These are phyloP conservation scores for Eurytoma californica DNA, from an alignment of 2,888 invertebrate genomes.

Conservation along the genomic window DNA sequence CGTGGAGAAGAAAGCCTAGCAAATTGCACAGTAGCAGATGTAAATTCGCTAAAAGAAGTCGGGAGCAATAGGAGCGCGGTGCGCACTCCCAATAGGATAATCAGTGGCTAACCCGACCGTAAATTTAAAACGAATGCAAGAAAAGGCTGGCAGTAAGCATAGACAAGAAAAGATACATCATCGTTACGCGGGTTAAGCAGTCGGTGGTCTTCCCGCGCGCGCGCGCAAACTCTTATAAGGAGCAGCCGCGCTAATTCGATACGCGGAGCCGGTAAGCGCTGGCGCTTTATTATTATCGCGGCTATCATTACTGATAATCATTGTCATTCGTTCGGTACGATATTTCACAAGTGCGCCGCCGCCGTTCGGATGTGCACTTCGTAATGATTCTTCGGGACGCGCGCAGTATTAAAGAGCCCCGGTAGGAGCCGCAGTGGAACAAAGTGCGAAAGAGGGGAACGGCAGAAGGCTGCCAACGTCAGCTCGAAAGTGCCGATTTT, in stretches of 20 bases:
- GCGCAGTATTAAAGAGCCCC: conserved; percentile 34
- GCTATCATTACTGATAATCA: conserved; percentile 48
- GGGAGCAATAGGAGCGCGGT: not conserved
- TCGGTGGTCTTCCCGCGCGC: not conserved
- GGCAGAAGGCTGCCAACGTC: not conserved
- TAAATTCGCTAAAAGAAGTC: not conserved
- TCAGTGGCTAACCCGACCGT: conserved; percentile 14
- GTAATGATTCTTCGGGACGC: conserved; percentile 7
- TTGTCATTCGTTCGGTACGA: conserved; percentile 44
- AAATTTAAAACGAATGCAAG: conserved; percentile 22
- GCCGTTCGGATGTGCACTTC: not conserved
- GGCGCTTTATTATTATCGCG: conserved; percentile 46
- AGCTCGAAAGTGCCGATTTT: conserved; percentile 17
- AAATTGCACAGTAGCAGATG: not conserved
- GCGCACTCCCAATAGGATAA: not conserved
- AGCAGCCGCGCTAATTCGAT: not conserved
- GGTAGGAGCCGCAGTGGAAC: conserved; percentile 1
- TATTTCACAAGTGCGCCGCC: conserved; percentile 36
- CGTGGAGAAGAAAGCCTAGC: too few species aligned
- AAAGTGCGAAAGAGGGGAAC: conserved; percentile 25
- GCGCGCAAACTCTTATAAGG: too few species aligned
- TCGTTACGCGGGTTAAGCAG: conserved; percentile 40
- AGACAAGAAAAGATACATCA: conserved; percentile 45
- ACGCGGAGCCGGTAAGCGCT: not conserved
- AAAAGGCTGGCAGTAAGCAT: conserved; percentile 13